Evolutionary conservation across 2,888 invertebrate genomes (phyloP).

Genomic region (Drosophila crucigera): DNA sequence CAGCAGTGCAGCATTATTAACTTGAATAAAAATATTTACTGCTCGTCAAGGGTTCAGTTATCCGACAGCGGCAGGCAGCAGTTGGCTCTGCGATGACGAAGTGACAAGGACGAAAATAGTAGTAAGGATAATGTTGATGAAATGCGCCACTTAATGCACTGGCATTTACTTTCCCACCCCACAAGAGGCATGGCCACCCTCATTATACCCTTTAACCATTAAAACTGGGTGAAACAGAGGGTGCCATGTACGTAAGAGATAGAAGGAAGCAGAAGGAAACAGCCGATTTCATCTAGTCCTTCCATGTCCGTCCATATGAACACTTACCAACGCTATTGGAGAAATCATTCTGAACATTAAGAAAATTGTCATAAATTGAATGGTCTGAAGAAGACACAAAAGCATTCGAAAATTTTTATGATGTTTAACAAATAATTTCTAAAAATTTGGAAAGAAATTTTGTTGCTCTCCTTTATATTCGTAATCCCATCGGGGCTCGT

Average conservation of each 20-base stretch:
- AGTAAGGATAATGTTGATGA: constrained; percentile 58
- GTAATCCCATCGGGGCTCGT: neutral
- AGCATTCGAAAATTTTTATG: neutral
- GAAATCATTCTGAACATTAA: neutral
- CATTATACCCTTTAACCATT: neutral
- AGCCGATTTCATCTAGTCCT: neutral
- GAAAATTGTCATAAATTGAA: neutral
- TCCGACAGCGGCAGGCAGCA: constrained; percentile 51
- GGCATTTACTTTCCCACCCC: constrained; percentile 65
- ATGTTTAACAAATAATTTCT: too few species aligned
- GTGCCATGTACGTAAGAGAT: neutral
- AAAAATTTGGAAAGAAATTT: too few species aligned
- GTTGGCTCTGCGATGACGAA: constrained; percentile 45
- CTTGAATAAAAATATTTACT: constrained; percentile 80
- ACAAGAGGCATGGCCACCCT: constrained; percentile 42
- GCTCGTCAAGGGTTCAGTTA: constrained; percentile 64
- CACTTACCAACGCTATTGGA: neutral
- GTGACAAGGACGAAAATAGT: constrained; percentile 43
- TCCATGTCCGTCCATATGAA: neutral
- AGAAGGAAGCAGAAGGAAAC: neutral
- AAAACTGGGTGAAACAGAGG: neutral
- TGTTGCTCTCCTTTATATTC: neutral
- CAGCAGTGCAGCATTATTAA: constrained; percentile 71
- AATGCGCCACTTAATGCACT: constrained; percentile 73
- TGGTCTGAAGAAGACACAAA: neutral